Conservation (phyloP, 2,797 vertebrate species). For the Mallotus villosus region DNA sequence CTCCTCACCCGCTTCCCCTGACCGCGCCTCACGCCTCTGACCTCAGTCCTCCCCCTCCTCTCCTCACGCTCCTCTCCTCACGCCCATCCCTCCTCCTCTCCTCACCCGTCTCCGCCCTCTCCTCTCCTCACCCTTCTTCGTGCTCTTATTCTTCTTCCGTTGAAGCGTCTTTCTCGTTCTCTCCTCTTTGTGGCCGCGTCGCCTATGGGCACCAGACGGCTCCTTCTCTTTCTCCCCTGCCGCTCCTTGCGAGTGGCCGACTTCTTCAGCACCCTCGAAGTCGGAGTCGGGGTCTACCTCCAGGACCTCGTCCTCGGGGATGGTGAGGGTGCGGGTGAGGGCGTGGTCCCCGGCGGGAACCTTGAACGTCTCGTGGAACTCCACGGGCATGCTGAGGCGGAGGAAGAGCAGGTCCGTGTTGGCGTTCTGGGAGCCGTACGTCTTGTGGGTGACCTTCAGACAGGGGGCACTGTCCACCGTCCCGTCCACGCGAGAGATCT, state of each 20-base stretch:
- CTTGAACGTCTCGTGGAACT: constrained; percentile 90
- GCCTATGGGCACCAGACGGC: constrained; percentile 69
- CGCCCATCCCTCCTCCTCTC: too few relatives aligned
- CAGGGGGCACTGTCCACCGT: constrained; percentile 90
- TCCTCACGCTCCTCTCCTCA: too few relatives aligned
- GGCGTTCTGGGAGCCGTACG: constrained; percentile 86
- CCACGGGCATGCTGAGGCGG: constrained; percentile 89
- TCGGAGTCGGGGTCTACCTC: constrained; percentile 89
- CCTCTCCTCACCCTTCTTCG: constrained; percentile 81
- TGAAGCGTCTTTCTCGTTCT: constrained; percentile 90
- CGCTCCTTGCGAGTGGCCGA: constrained; percentile 84
- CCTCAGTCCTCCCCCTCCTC: too few relatives aligned
- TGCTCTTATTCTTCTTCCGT: constrained; percentile 96
- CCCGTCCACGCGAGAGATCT: constrained; percentile 89
- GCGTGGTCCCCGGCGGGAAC: constrained; percentile 82
- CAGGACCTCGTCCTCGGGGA: constrained; percentile 84
- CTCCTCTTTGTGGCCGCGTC: constrained; percentile 71
- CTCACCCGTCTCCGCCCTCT: not conserved
- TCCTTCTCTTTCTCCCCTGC: constrained; percentile 85
- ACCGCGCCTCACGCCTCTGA: constrained; percentile 41
- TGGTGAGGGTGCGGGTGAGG: constrained; percentile 83
- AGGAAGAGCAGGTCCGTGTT: constrained; percentile 88
- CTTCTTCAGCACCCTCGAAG: constrained; percentile 87
- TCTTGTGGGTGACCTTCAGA: constrained; percentile 86
- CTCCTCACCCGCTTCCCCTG: too few relatives aligned